Conservation (phyloP, 2,888 invertebrate species). For the Parochlus steinenii region DNA sequence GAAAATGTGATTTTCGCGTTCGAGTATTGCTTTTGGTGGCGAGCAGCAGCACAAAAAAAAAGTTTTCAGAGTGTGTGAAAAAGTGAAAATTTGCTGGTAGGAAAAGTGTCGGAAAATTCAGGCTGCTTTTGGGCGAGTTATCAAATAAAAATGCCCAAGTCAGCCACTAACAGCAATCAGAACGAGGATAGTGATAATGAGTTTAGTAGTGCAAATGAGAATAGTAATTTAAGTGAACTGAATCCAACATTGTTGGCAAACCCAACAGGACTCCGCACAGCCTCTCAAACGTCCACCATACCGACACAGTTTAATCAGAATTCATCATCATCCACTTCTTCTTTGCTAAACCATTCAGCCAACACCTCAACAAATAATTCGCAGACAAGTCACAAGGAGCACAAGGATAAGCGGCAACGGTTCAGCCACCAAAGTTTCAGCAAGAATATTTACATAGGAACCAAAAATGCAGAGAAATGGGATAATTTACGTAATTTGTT, state of each 20-base stretch:
- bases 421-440: constrained; percentile 30
- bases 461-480: constrained; percentile 40
- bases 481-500: constrained; percentile 32
- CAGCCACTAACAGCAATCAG: constrained; percentile 9
- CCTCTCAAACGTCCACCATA: constrained; percentile 7
- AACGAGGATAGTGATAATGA: constrained; percentile 12
- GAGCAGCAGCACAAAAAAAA: neutral
- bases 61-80: constrained; percentile 2
- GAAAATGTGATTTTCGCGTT: neutral
- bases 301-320: constrained; percentile 9
- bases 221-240: constrained; percentile 11
- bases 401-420: constrained; percentile 20
- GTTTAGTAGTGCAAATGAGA: constrained; percentile 11
- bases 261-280: constrained; percentile 7
- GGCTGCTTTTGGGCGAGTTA: too few species aligned
- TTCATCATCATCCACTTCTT: constrained; percentile 11
- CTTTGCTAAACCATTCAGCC: constrained; percentile 3
- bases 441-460: constrained; percentile 36
- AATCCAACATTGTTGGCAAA: constrained; percentile 8
- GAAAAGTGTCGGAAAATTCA: too few species aligned
- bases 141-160: constrained; percentile 11
- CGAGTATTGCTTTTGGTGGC: neutral
- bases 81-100: neutral
- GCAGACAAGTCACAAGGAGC: constrained; percentile 16
- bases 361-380: constrained; percentile 10